phyloP scores from a whole-genome alignment of 2,888 invertebrate species.

The Zygothrica quintamaculata region DNA sequence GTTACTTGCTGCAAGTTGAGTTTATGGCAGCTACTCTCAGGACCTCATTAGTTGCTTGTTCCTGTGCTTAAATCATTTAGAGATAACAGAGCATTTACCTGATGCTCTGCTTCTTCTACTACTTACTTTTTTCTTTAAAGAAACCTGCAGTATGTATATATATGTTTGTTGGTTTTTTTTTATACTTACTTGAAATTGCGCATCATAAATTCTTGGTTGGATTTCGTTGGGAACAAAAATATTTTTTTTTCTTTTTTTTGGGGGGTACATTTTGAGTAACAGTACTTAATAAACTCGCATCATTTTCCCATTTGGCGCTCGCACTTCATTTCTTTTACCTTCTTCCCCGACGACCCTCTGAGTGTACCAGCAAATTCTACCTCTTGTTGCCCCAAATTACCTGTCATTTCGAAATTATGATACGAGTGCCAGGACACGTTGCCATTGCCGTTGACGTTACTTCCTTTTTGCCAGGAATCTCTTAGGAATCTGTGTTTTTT shows the following conservation, averaged over 20 bases:
- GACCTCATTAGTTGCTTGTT: conserved; percentile 72
- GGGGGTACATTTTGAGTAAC: conserved; percentile 69
- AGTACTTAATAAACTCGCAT: conserved; percentile 79
- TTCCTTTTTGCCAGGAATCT: conserved; percentile 23
- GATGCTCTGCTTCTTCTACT: conserved; percentile 14
- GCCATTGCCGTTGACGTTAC: conserved; percentile 48
- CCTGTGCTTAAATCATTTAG: conserved; percentile 70
- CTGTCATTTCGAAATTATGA: conserved; percentile 79
- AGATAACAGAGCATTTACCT: conserved; percentile 38
- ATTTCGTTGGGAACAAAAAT: conserved; percentile 66
- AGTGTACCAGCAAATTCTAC: too few relatives aligned
- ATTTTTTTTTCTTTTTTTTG: too few relatives aligned
- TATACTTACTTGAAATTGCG: conserved; percentile 53
- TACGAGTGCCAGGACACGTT: conserved; percentile 62
- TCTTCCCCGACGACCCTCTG: conserved; percentile 14
- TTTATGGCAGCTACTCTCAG: conserved; percentile 22
- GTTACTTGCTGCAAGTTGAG: conserved; percentile 23
- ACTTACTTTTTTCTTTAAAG: too few relatives aligned
- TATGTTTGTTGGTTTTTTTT: conserved; percentile 12
- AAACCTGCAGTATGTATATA: too few relatives aligned
- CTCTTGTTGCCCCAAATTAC: conserved; percentile 73
- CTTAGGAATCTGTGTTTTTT: conserved; percentile 37
- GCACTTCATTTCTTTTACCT: conserved; percentile 64
- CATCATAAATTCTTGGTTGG: conserved; percentile 70
- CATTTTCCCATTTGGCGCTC: conserved; percentile 75